Percentiles rank a stretch among this genome's conserved stretches.
Conservation (phyloP, 2,888 invertebrate genomes). For the Suillia variegata region DNA sequence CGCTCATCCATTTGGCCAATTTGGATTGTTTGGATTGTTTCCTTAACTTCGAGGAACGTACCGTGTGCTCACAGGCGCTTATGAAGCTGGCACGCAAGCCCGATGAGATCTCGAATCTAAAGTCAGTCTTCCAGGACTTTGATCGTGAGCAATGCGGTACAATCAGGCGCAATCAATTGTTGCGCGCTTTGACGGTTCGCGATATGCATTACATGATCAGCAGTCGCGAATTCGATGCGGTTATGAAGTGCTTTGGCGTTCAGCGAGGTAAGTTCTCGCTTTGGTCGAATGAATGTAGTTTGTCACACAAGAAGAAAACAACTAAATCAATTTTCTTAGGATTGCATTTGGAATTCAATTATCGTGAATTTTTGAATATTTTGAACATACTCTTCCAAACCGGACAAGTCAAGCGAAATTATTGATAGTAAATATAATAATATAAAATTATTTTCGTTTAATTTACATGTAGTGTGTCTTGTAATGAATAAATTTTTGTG, state of each 20-base stretch:
- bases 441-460: too few relatives aligned
- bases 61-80: conserved; percentile 68
- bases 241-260: conserved; percentile 77
- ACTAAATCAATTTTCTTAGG: conserved; percentile 27
- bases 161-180: conserved; percentile 68
- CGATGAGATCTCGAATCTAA: conserved; percentile 72
- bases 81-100: conserved; percentile 71
- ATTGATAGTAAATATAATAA: too few relatives aligned
- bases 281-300: background rate
- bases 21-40: conserved; percentile 67
- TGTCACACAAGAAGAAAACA: background rate
- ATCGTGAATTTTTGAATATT: conserved; percentile 72
- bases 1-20: conserved; percentile 73
- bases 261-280: conserved; percentile 63
- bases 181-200: conserved; percentile 70
- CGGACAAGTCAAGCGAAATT: conserved; percentile 58
- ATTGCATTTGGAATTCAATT: conserved; percentile 69
- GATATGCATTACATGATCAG: conserved; percentile 70
- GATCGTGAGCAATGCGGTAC: conserved; percentile 73
- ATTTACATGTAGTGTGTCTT: too few relatives aligned
- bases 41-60: conserved; percentile 77
- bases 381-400: conserved; percentile 69
- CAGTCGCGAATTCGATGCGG: conserved; percentile 70
- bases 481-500: too few relatives aligned
- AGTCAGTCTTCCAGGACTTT: conserved; percentile 73